A percentile compares a stretch with the other conserved stretches of the same genome.
Evolutionary conservation across 37 sponge, comb jelly and placozoan species (phyloP).

Genomic region (Lycopodina hypogea): DNA sequence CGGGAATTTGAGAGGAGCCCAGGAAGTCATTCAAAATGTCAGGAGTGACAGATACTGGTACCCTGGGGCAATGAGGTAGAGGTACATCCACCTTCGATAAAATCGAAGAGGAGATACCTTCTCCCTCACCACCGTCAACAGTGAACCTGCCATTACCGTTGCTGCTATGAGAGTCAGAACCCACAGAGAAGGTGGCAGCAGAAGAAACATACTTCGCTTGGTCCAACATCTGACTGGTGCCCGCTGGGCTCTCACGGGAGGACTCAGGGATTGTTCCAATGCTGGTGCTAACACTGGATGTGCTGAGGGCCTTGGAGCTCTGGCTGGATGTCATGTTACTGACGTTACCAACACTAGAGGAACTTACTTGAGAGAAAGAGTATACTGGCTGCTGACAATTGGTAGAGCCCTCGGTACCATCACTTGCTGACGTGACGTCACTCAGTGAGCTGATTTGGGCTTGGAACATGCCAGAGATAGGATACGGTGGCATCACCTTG

Average conservation of each 20-base stretch:
- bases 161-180: no score
- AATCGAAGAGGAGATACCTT: background rate
- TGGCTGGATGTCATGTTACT: background rate
- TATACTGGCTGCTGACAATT: background rate
- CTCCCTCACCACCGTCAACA: slow-evolving; percentile 11
- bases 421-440: background rate
- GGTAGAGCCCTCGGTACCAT: background rate
- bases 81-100: no score
- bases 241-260: background rate
- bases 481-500: background rate
- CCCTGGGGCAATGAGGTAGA: no score
- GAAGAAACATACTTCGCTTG: background rate
- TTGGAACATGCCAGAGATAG: background rate
- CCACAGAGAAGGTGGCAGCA: background rate
- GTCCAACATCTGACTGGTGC: slow-evolving; percentile 3
- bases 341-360: background rate
- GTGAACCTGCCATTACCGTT: no score
- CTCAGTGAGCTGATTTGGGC: background rate
- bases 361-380: background rate
- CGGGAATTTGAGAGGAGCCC: no score
- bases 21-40: no score
- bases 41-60: no score
- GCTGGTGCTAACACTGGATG: background rate
- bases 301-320: background rate
- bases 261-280: background rate